Conservation (phyloP, 2,888 invertebrate species). For the Philonicus albiceps region DNA sequence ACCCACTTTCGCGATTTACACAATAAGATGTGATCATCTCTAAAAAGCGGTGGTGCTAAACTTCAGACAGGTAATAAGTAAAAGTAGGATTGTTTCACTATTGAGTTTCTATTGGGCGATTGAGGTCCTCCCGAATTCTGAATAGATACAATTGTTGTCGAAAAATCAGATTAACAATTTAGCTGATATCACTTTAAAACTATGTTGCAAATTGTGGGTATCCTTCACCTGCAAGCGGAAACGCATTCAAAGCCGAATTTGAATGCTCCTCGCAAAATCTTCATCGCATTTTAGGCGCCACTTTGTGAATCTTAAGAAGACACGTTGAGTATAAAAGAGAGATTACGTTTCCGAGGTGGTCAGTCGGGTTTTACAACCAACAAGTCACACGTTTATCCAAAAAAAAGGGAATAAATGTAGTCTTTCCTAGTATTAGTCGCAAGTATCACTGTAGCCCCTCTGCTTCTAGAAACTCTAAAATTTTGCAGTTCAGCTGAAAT, state of each 20-base stretch:
- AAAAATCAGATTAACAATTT: neutral
- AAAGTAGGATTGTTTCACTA: neutral
- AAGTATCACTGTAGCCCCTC: slow-evolving; percentile 48
- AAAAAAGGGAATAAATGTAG: slow-evolving; percentile 51
- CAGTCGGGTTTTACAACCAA: neutral
- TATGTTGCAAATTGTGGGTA: neutral
- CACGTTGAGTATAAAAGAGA: slow-evolving; percentile 4
- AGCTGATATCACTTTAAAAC: neutral
- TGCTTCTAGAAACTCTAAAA: slow-evolving; percentile 57
- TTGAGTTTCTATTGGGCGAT: neutral
- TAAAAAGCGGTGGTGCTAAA: neutral
- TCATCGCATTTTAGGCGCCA: neutral
- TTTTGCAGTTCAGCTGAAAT: slow-evolving; percentile 67
- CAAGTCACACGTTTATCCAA: neutral
- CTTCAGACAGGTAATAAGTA: neutral
- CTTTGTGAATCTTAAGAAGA: slow-evolving; percentile 20
- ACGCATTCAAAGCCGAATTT: neutral
- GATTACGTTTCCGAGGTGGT: neutral
- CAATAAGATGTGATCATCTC: slow-evolving; percentile 6
- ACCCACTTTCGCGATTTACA: neutral
- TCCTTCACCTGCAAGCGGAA: slow-evolving; percentile 12
- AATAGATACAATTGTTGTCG: neutral
- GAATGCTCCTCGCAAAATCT: neutral
- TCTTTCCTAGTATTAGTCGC: slow-evolving; percentile 51
- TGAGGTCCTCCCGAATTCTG: neutral